A percentile compares a stretch with the other conserved stretches of the same genome.
These are phyloP conservation scores for Anthonomus grandis DNA, from an alignment of 1,140 invertebrate genomes.

Conservation along the genomic window DNA sequence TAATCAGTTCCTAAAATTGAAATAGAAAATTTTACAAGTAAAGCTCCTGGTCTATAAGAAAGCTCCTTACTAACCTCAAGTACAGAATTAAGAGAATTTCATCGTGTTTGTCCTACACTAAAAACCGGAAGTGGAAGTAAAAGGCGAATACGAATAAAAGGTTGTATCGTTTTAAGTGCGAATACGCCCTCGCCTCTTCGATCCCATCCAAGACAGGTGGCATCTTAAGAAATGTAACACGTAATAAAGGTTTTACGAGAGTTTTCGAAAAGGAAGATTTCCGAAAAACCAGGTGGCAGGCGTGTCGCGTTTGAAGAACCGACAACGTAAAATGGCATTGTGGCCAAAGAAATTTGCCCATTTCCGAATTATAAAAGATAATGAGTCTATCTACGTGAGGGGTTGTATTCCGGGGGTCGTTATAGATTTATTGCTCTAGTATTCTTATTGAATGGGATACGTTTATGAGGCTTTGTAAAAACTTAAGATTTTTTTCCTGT, in stretches of 20 bases:
- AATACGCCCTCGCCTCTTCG: no score
- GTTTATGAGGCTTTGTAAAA: no score
- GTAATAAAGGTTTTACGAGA: conserved; percentile 21
- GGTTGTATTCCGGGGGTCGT: conserved; percentile 6
- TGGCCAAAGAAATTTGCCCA: conserved; percentile 11
- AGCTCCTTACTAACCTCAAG: conserved; percentile 21
- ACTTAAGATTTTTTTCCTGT: no score
- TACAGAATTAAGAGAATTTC: conserved; percentile 28
- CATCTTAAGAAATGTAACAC: conserved; percentile 21
- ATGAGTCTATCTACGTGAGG: conserved; percentile 14
- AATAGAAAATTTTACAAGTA: no score
- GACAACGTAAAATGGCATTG: conserved; percentile 17
- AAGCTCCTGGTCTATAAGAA: no score
- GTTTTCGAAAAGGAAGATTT: conserved; percentile 24
- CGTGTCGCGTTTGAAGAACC: conserved; percentile 29
- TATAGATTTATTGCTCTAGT: conserved; percentile 16
- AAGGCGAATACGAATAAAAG: conserved; percentile 6
- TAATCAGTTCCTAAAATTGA: no score
- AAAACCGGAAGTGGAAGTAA: conserved; percentile 28
- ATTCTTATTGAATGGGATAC: conserved; percentile 6
- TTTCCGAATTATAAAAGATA: conserved; percentile 3
- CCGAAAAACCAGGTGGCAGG: conserved; percentile 33
- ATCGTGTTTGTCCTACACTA: conserved; percentile 4
- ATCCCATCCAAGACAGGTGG: conserved; percentile 28
- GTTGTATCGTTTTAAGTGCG: conserved; percentile 20